Conservation (phyloP, 2,888 invertebrate species). For the Meghimatium bilineatum region DNA sequence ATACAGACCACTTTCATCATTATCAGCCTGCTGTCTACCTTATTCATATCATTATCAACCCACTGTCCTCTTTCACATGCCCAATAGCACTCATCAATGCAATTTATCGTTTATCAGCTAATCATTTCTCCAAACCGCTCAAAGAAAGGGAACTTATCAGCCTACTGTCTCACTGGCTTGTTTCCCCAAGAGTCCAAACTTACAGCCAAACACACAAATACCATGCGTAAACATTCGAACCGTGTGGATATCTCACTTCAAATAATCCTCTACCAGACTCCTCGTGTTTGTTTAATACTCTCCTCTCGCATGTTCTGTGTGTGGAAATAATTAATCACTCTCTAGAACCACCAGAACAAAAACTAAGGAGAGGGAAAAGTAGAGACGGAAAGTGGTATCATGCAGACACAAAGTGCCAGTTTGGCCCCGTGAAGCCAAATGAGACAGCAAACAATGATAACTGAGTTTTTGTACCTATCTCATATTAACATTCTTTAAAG, state of each 20-base stretch:
- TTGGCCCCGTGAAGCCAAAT: not conserved
- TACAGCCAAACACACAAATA: conserved; percentile 1
- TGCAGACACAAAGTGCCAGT: conserved; percentile 1
- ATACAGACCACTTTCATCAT: no score
- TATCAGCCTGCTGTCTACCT: no score
- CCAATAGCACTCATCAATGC: not conserved
- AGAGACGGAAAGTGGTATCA: not conserved
- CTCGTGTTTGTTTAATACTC: not conserved
- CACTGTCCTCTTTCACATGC: no score
- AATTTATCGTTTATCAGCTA: not conserved
- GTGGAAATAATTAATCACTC: conserved; percentile 7
- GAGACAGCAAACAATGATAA: not conserved
- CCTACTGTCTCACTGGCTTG: conserved; percentile 2
- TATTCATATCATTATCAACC: no score
- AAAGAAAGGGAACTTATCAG: conserved; percentile 27
- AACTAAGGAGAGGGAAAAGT: not conserved
- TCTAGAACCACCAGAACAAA: not conserved
- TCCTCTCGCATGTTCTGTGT: not conserved
- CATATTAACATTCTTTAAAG: not conserved
- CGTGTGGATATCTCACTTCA: conserved; percentile 7
- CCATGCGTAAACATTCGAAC: conserved; percentile 28
- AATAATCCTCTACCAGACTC: conserved; percentile 5
- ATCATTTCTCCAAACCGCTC: not conserved
- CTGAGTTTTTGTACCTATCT: not conserved
- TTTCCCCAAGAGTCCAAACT: not conserved